Conservation (phyloP, 2,888 invertebrate species). For the Empis livida region DNA sequence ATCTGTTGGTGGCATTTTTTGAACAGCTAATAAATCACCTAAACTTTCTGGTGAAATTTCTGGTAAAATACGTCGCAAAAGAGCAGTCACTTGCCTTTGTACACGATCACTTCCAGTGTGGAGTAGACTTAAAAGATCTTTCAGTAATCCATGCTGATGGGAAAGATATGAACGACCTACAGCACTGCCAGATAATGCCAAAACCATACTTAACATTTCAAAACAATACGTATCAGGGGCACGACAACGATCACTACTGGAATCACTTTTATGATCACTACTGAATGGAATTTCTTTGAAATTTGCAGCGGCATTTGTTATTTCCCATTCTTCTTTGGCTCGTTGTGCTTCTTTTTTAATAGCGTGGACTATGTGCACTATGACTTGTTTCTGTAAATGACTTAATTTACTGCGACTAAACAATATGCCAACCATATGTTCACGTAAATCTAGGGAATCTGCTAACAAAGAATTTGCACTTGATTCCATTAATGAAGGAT, state of each 20-base stretch:
- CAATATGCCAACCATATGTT: conserved; percentile 92
- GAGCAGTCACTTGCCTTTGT: conserved; percentile 78
- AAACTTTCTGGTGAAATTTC: conserved; percentile 80
- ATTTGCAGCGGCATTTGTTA: conserved; percentile 32
- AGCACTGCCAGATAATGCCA: conserved; percentile 84
- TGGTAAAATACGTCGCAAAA: conserved; percentile 74
- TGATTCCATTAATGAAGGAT: conserved; percentile 25
- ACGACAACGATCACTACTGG: conserved; percentile 26
- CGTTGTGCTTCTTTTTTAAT: conserved; percentile 78
- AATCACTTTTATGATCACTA: conserved; percentile 23
- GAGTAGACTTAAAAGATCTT: conserved; percentile 71
- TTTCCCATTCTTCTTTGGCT: conserved; percentile 86
- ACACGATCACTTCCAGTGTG: conserved; percentile 92
- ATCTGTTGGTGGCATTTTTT: conserved; percentile 57
- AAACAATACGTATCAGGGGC: conserved; percentile 84
- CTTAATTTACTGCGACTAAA: conserved; percentile 89
- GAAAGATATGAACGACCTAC: conserved; percentile 84
- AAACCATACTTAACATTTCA: conserved; percentile 88
- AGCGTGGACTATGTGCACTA: conserved; percentile 79
- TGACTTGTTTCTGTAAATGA: conserved; percentile 85
- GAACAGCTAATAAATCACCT: conserved; percentile 61
- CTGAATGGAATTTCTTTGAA: conserved; percentile 23
- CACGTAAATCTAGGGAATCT: conserved; percentile 61
- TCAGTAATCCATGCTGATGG: conserved; percentile 72
- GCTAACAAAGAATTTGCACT: conserved; percentile 30